phyloP scores from a whole-genome alignment of 2,888 invertebrate species.

The Melanostoma mellinum region DNA sequence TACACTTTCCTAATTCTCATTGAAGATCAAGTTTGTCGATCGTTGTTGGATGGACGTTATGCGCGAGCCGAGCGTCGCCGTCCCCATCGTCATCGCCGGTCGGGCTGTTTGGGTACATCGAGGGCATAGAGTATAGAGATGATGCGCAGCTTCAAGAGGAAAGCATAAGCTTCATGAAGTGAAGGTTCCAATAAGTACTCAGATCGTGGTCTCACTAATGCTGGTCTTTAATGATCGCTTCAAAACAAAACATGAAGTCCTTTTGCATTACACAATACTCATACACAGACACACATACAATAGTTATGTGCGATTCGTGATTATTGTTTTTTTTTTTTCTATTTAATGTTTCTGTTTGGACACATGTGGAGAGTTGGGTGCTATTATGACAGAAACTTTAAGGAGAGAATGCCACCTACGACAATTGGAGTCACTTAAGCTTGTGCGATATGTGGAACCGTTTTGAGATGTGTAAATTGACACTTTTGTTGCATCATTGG shows the following conservation, averaged over 20 bases:
- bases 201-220: slow-evolving; percentile 70
- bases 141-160: slow-evolving; percentile 61
- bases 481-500: neutral
- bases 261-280: slow-evolving; percentile 46
- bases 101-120: no score
- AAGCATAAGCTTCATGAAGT: slow-evolving; percentile 39
- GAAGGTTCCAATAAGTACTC: slow-evolving; percentile 50
- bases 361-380: slow-evolving; percentile 58
- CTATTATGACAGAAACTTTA: slow-evolving; percentile 52
- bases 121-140: slow-evolving; percentile 16
- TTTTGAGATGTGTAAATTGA: neutral
- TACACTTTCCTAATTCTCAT: slow-evolving; percentile 70
- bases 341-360: slow-evolving; percentile 23
- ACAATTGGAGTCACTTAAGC: neutral
- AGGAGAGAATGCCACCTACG: slow-evolving; percentile 29
- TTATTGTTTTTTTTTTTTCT: slow-evolving; percentile 7
- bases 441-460: slow-evolving; percentile 31
- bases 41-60: slow-evolving; percentile 46
- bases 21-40: slow-evolving; percentile 70
- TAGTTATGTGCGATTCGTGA: slow-evolving; percentile 56
- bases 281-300: slow-evolving; percentile 17
- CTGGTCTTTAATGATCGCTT: slow-evolving; percentile 68
- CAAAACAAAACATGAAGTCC: slow-evolving; percentile 64
- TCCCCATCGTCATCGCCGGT: slow-evolving; percentile 8
- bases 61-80: slow-evolving; percentile 14